A percentile compares a stretch with the other conserved stretches of the same genome.
Conservation (phyloP, 2,888 invertebrate species). For the Leptopilina myrica region DNA sequence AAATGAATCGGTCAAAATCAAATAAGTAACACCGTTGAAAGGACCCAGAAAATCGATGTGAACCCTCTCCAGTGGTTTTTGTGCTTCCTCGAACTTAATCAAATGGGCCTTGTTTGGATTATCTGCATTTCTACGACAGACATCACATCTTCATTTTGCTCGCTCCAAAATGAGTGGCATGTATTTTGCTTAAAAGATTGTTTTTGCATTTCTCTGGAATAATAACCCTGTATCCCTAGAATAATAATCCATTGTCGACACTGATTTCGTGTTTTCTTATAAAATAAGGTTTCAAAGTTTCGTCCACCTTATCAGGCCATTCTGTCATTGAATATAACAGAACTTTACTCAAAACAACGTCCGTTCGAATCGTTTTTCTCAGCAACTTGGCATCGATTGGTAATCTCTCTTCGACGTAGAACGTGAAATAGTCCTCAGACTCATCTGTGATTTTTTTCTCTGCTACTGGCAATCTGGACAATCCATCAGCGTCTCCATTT, state of each 20-base stretch:
- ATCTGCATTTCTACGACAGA: slow-evolving; percentile 44
- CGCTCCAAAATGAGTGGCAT: slow-evolving; percentile 58
- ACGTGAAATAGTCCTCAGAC: slow-evolving; percentile 49
- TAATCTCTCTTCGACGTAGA: slow-evolving; percentile 41
- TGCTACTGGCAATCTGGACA: slow-evolving; percentile 46
- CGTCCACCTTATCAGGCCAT: slow-evolving; percentile 43
- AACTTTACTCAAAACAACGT: slow-evolving; percentile 46
- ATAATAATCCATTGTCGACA: slow-evolving; percentile 47
- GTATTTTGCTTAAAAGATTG: slow-evolving; percentile 56
- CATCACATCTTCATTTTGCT: slow-evolving; percentile 59
- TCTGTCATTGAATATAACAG: slow-evolving; percentile 43
- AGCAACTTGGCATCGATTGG: slow-evolving; percentile 45
- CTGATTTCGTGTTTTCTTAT: slow-evolving; percentile 39
- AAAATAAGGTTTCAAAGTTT: slow-evolving; percentile 39
- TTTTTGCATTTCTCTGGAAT: slow-evolving; percentile 54
- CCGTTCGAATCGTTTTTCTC: slow-evolving; percentile 35
- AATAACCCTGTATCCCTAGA: slow-evolving; percentile 62
- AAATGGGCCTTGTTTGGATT: slow-evolving; percentile 48
- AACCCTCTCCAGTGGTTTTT: slow-evolving; percentile 43
- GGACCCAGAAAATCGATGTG: slow-evolving; percentile 55
- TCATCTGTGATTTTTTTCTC: not conserved
- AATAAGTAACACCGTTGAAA: slow-evolving; percentile 47
- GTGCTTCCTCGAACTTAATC: slow-evolving; percentile 48
- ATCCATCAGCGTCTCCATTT: too few species aligned
- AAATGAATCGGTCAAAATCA: slow-evolving; percentile 54